Percentiles rank a stretch among this genome's conserved stretches.
These are phyloP conservation scores for Triops cancriformis DNA, from an alignment of 1,140 invertebrate genomes.

Conservation along the genomic window DNA sequence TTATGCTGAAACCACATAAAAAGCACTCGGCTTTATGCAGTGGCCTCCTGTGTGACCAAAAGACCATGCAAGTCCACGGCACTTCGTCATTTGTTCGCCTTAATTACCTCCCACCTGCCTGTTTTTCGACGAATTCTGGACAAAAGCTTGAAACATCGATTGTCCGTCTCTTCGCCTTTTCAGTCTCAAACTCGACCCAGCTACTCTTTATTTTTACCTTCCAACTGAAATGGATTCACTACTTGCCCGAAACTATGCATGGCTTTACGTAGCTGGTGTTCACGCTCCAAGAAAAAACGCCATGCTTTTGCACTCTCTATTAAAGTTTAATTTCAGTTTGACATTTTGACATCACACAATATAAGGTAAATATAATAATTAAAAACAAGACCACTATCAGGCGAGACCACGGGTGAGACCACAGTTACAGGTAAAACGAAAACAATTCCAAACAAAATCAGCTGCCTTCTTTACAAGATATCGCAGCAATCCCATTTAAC, in stretches of 20 bases:
- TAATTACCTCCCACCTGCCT: not conserved
- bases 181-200: not conserved
- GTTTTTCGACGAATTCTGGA: not conserved
- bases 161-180: not conserved
- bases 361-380: constrained; percentile 1
- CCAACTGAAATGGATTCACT: not conserved
- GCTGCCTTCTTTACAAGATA: constrained; percentile 10
- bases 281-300: not conserved
- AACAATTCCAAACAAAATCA: not conserved
- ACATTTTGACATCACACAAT: constrained; percentile 3
- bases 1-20: constrained; percentile 11
- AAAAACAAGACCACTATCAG: not conserved
- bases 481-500: not conserved
- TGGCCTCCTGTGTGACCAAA: constrained; percentile 12
- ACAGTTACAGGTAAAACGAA: not conserved
- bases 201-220: not conserved
- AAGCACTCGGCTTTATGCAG: not conserved
- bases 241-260: not conserved
- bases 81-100: not conserved
- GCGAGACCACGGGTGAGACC: constrained; percentile 11
- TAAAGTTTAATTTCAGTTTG: not conserved
- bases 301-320: not conserved
- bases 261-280: too few relatives aligned
- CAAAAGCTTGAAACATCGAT: constrained; percentile 10
- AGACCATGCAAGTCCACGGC: constrained; percentile 1